These are phyloP conservation scores for Aplocera efformata DNA, from an alignment of 2,888 invertebrate species.

Conservation along the genomic window DNA sequence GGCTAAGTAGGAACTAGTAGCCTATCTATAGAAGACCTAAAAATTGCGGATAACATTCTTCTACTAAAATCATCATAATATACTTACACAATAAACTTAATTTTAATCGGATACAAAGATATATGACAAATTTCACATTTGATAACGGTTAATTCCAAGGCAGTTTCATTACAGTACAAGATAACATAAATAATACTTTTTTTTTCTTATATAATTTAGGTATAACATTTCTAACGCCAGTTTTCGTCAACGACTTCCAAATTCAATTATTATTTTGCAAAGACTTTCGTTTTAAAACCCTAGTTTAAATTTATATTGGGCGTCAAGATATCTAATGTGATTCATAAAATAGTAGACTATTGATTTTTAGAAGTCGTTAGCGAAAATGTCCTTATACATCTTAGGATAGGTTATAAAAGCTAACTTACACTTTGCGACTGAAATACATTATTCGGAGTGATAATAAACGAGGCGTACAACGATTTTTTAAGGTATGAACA, in stretches of 20 bases:
- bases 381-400: conserved; percentile 27
- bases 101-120: conserved; percentile 3
- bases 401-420: conserved; percentile 46
- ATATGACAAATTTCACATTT: conserved; percentile 16
- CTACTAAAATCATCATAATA: neutral
- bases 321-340: too few relatives aligned
- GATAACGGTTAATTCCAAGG: conserved; percentile 32
- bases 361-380: conserved; percentile 7
- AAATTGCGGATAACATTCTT: too few relatives aligned
- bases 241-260: conserved; percentile 10
- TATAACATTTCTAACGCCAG: conserved; percentile 20
- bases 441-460: conserved; percentile 20
- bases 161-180: conserved; percentile 35
- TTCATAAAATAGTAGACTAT: too few relatives aligned
- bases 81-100: conserved; percentile 4
- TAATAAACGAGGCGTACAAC: conserved; percentile 12
- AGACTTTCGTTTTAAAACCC: too few relatives aligned
- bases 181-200: conserved; percentile 58
- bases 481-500: neutral
- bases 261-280: too few relatives aligned
- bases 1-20: neutral
- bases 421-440: conserved; percentile 49
- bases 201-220: conserved; percentile 40
- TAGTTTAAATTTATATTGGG: too few relatives aligned
- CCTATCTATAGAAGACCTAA: neutral